phyloP scores from a whole-genome alignment of 2,113 vertebrate genomes.

The Prionailurus viverrinus region DNA sequence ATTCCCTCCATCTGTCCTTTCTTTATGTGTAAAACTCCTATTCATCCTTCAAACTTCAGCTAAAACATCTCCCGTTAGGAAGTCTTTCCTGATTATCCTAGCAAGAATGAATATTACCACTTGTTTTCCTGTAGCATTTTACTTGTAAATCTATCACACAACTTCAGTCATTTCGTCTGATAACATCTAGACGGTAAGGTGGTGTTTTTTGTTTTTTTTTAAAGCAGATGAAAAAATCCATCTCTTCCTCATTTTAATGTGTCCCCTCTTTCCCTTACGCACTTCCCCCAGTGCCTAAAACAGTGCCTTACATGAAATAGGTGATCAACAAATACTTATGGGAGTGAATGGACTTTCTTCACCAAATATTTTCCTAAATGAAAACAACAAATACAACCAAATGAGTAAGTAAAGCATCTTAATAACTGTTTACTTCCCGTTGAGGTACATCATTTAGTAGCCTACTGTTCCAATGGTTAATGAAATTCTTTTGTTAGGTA shows the following conservation, averaged over 20 bases:
- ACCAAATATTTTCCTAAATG: constrained; percentile 36
- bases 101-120: neutral
- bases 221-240: neutral
- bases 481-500: neutral
- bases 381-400: constrained; percentile 62
- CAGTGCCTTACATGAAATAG: neutral
- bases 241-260: neutral
- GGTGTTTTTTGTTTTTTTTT: neutral
- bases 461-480: neutral
- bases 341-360: constrained; percentile 13
- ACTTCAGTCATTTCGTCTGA: neutral
- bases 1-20: neutral
- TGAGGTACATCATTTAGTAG: neutral
- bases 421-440: constrained; percentile 8
- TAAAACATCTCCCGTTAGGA: neutral
- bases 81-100: neutral
- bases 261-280: too few species aligned
- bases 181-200: neutral
- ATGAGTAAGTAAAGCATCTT: constrained; percentile 38
- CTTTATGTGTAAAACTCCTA: neutral
- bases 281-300: neutral
- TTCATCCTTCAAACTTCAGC: neutral
- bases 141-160: neutral
- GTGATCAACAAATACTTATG: neutral
- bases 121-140: neutral